Conservation (phyloP, 2,888 invertebrate species). For the Alsophila aescularia region DNA sequence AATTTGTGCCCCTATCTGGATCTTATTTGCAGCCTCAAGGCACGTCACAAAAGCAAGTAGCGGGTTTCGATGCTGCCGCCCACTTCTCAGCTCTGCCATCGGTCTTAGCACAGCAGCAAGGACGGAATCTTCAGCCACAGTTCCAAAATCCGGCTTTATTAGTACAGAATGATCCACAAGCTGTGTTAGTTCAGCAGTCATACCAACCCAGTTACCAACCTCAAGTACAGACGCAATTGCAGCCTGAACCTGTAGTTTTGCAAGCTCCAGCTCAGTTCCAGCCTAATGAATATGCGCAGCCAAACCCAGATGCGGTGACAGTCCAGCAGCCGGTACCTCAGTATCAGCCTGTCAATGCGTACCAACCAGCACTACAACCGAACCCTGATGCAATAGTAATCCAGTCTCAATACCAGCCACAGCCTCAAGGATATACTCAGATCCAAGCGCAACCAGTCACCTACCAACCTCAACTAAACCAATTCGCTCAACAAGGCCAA, state of each 20-base stretch:
- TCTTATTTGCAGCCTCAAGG: conserved; percentile 58
- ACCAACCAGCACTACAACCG: conserved; percentile 34
- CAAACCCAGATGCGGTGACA: conserved; percentile 33
- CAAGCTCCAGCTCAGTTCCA: conserved; percentile 40
- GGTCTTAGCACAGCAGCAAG: conserved; percentile 66
- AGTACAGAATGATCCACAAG: conserved; percentile 35
- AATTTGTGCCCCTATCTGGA: conserved; percentile 59
- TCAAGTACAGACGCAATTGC: conserved; percentile 41
- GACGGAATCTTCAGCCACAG: conserved; percentile 46
- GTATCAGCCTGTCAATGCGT: conserved; percentile 39
- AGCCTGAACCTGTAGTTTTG: conserved; percentile 32
- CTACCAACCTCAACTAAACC: conserved; percentile 29
- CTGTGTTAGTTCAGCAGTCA: conserved; percentile 40
- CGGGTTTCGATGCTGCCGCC: conserved; percentile 65
- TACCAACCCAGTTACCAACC: conserved; percentile 24
- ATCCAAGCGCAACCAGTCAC: conserved; percentile 52
- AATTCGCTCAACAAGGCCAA: conserved; percentile 7
- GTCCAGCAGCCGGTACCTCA: conserved; percentile 38
- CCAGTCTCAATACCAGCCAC: conserved; percentile 36
- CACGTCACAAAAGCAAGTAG: conserved; percentile 54
- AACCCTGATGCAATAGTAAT: conserved; percentile 33
- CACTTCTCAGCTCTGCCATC: conserved; percentile 73
- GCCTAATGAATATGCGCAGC: conserved; percentile 35
- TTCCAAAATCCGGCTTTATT: conserved; percentile 54
- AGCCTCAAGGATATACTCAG: conserved; percentile 47